phyloP scores from a whole-genome alignment of 2,888 invertebrate genomes.

The Chymomyza fuscimana region DNA sequence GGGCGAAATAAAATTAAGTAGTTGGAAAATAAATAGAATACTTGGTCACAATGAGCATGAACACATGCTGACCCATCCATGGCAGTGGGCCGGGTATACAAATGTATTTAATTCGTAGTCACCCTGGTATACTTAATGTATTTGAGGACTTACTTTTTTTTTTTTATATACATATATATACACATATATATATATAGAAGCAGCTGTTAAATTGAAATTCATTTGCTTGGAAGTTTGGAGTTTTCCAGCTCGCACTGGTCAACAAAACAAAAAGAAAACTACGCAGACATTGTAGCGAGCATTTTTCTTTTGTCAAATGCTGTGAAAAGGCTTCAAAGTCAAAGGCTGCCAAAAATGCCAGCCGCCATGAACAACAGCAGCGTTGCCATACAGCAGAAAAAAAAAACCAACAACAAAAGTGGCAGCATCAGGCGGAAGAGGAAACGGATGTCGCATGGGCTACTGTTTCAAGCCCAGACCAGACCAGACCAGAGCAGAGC shows the following conservation, averaged over 20 bases:
- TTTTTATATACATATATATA: background rate
- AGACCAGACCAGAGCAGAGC: background rate
- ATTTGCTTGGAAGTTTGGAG: background rate
- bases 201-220: background rate
- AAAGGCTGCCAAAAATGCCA: slow-evolving; percentile 41
- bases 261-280: slow-evolving; percentile 18
- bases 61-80: background rate
- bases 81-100: background rate
- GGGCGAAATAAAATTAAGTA: slow-evolving; percentile 31
- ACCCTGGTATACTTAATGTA: background rate
- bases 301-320: slow-evolving; percentile 60
- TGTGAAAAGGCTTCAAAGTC: slow-evolving; percentile 69
- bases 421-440: slow-evolving; percentile 53
- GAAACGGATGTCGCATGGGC: slow-evolving; percentile 72
- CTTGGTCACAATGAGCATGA: background rate
- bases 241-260: slow-evolving; percentile 36
- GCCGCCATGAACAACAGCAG: background rate
- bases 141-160: background rate
- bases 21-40: slow-evolving; percentile 25
- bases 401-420: background rate
- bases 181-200: background rate
- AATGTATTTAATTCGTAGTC: background rate
- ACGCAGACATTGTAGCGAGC: slow-evolving; percentile 61
- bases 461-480: slow-evolving; percentile 54
- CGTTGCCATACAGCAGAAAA: background rate